Evolutionary conservation across 2,113 vertebrate genomes (phyloP).

Genomic region (Dasypus novemcinctus): DNA sequence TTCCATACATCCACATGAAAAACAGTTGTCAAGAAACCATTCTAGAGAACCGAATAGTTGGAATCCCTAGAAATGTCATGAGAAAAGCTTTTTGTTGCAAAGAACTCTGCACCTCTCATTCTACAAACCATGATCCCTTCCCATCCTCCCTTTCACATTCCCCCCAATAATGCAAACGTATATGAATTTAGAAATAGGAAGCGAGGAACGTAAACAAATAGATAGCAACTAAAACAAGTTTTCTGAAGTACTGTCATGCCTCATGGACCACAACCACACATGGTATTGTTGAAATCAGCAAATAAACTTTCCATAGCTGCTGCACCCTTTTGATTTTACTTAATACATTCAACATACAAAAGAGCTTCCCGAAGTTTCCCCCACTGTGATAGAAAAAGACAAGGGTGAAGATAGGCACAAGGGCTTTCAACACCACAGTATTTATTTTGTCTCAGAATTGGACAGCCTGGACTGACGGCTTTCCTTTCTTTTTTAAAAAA

Average conservation of each 20-base stretch:
- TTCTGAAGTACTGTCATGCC: constrained; percentile 66
- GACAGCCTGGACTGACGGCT: background rate
- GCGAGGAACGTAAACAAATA: constrained; percentile 73
- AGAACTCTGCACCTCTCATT: constrained; percentile 62
- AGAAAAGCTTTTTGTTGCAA: constrained; percentile 36
- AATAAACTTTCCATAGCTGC: constrained; percentile 67
- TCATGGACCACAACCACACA: constrained; percentile 64
- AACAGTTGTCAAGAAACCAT: constrained; percentile 79
- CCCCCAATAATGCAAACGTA: constrained; percentile 51
- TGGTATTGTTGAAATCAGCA: constrained; percentile 51
- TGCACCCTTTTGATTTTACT: background rate
- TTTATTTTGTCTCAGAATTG: constrained; percentile 65
- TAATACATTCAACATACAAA: constrained; percentile 59
- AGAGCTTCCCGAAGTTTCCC: constrained; percentile 4
- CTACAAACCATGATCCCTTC: constrained; percentile 53
- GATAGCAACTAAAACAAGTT: constrained; percentile 52
- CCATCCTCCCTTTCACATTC: background rate
- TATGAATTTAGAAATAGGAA: constrained; percentile 63
- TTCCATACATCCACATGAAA: constrained; percentile 87
- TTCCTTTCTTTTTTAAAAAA: background rate
- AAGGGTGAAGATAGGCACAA: constrained; percentile 68
- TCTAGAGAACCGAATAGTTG: constrained; percentile 61
- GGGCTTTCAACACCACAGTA: constrained; percentile 58
- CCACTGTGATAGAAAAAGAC: constrained; percentile 56
- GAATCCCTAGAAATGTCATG: background rate